phyloP scores from a whole-genome alignment of 2,888 invertebrate genomes.

The Autographa gamma region DNA sequence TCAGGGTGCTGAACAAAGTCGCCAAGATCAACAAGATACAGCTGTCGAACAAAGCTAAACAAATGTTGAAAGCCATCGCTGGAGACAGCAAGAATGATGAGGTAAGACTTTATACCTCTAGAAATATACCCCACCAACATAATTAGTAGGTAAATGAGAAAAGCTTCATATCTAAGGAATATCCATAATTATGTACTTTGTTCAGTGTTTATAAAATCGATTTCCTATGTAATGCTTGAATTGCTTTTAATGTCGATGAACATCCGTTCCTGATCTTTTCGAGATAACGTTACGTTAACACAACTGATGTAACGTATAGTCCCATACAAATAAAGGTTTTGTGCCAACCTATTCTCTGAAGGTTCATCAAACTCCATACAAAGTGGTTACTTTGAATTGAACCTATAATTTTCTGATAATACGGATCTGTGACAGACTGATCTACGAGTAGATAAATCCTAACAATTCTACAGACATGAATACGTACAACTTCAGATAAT shows the following conservation, averaged over 20 bases:
- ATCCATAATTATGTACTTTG: neutral
- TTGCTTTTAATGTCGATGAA: conserved; percentile 1
- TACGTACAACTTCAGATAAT: neutral
- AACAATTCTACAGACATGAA: neutral
- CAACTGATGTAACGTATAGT: neutral
- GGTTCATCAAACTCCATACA: conserved; percentile 24
- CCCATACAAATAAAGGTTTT: neutral
- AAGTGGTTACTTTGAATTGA: conserved; percentile 6
- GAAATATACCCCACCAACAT: too few relatives aligned
- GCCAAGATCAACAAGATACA: conserved; percentile 91
- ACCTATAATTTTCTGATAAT: neutral
- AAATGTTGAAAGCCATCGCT: conserved; percentile 78
- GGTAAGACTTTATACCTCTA: conserved; percentile 55
- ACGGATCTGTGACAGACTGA: neutral
- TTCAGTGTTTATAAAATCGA: neutral
- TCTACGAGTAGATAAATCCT: neutral
- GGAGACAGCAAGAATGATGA: conserved; percentile 72
- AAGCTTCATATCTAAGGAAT: neutral
- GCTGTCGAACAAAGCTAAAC: conserved; percentile 86
- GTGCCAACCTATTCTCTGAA: neutral
- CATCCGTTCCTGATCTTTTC: conserved; percentile 1
- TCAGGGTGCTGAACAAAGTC: conserved; percentile 90
- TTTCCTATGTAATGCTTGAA: neutral
- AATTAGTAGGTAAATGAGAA: neutral
- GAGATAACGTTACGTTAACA: neutral